Base-by-base conservation (phyloP, 2,113 vertebrate genomes). In the Anoura caudifer region DNA sequence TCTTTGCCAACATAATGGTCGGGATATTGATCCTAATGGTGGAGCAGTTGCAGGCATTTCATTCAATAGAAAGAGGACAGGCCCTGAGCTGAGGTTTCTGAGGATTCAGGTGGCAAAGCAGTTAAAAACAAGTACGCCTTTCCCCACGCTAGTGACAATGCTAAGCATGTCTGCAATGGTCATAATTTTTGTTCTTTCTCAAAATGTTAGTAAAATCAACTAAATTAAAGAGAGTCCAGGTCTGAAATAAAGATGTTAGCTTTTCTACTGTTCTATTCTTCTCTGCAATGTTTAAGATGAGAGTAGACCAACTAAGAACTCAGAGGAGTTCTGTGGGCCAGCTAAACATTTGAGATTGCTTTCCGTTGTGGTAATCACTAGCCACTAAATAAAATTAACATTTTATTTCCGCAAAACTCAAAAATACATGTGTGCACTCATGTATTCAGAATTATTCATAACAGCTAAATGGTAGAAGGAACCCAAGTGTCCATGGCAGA, bases 1-100 rank as follows among this genome's bases (percentile, higher is more conserved):
- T 98, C 98, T 98, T 99, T 99, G 99, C 99, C 97, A 98, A 98
- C 99, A 98, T 99, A 99, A 99, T 99, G 98, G 98, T 98, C 77
- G 96, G 96, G 97, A 98, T 99, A 99, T 99, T 99, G 99, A 99
- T 99, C 99, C 99, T 99, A 98, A 99, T 98, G 98, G 98, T 94
- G 95, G 98, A 98, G 98, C 98, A 94, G 98, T 98, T 98, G 98
- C 98, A 98, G 98, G 98, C 98, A 97, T 99, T 98, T 98, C 98
- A 98, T 97, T 99, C 98, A 98, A 97, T 89, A 97, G 97, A 98
- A 95, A 92, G 98, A 98, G 98, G 98, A 98, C 98, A 98, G 97
- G 93, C 97, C 97, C 89, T 26, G 94, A 96, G 95, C 90, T 31
- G n/a, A 87, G 87, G 96, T 84, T 97, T 95, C 84, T 77, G 95